Base-by-base conservation (phyloP, 53 echinoderm and acorn worm genomes). In the Pentamera pediparva region DNA sequence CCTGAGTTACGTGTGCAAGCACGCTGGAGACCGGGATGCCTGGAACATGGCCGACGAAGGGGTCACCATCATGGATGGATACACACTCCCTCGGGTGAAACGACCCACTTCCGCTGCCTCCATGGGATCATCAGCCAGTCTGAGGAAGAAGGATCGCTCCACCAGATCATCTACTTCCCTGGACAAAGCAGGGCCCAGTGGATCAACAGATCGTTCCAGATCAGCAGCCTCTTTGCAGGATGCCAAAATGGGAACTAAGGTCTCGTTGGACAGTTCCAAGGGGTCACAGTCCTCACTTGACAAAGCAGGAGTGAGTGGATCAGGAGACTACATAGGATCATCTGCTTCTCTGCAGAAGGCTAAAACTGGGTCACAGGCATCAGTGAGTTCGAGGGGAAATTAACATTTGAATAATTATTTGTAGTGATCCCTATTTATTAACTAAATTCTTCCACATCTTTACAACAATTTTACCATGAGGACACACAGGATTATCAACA, bases 1-100 rank as follows among this genome's bases (percentile, higher is more conserved):
- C 39, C 78, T 93, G 30, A 69, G 69, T 13, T 78, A 86, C 69
- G 86, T 93, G 61, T 81, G 87, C 24, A 78, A 84, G 32, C 77
- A 83, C 37, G 84, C 89, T 18, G 76, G 67, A 2, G 93, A 89
- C 50, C 64, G 93, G 4, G 93, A 93, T 70, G 93, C 89, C 34
- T 93, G 93, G 93, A 93, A 93, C 69, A 86, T 93, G 93, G 93
- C 93, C 11, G 93, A 93, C 35, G 80, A 84, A 54, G 93, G 89
- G 39, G 86, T 93, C 58, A 49, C 86, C 47, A 69, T 87, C 54
- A 80, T 93, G 45, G 84, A 86, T n/a, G 83, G 84, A 39, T 78
- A 74, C 40, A 76, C 75, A 50, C 77, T 75, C 39, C 78, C 81
- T 32, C 63, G 65, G 22, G 51, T 79, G 36, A 53, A 13, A 25